Evolutionary conservation across 2,888 invertebrate species (phyloP).

Genomic region (Andrena marginata): DNA sequence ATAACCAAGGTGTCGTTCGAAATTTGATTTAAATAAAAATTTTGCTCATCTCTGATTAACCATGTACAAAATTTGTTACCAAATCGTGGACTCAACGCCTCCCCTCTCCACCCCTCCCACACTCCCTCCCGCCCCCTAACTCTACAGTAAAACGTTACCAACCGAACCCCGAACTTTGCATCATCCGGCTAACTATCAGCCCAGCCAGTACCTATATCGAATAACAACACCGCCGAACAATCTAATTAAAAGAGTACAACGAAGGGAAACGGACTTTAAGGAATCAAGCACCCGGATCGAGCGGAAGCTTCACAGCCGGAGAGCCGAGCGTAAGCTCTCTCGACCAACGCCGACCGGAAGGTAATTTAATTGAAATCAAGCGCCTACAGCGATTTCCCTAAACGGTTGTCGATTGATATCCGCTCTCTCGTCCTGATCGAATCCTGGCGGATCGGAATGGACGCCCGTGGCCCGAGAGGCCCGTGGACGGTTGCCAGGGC

Average conservation of each 20-base stretch:
- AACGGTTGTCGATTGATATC: conserved; percentile 75
- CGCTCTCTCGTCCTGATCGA: conserved; percentile 36
- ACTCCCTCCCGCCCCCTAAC: no score
- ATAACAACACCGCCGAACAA: neutral
- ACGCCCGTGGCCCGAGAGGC: neutral
- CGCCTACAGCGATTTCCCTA: conserved; percentile 76
- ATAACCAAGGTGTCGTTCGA: no score
- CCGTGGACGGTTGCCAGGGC: neutral
- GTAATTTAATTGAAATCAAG: conserved; percentile 78
- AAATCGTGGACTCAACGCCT: no score
- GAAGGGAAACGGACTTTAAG: neutral
- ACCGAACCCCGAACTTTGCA: no score
- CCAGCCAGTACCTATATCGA: no score
- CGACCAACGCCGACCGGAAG: conserved; percentile 58
- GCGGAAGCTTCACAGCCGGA: neutral
- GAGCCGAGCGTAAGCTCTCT: conserved; percentile 2
- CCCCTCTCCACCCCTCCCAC: no score
- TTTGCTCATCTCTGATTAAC: no score
- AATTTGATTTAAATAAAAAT: no score
- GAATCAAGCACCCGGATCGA: neutral
- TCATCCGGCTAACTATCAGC: no score
- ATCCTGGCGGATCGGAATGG: conserved; percentile 23
- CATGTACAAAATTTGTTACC: no score
- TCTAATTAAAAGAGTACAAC: neutral
- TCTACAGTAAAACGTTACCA: no score